Percentiles rank a stretch among this genome's conserved stretches.
Evolutionary conservation across 2,888 invertebrate genomes (phyloP).

Genomic region (Nemotelus pantherinus): DNA sequence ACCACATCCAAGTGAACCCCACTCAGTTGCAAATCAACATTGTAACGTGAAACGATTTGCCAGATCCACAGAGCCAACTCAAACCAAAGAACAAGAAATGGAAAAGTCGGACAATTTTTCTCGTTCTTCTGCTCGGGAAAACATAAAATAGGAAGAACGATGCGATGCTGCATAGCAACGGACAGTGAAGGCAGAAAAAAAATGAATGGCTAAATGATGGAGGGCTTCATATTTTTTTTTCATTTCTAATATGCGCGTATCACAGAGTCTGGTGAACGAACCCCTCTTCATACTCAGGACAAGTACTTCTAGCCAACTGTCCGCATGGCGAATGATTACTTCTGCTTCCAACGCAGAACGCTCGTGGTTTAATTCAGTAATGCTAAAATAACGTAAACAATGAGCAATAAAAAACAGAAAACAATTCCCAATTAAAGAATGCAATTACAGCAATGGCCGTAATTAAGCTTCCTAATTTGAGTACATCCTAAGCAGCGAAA

Average conservation of each 20-base stretch:
- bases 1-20: not conserved
- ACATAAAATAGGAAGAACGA: too few relatives aligned
- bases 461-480: conserved; percentile 52
- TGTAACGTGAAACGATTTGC: conserved; percentile 1
- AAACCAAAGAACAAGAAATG: not conserved
- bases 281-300: too few relatives aligned
- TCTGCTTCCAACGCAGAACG: too few relatives aligned
- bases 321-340: too few relatives aligned
- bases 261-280: too few relatives aligned
- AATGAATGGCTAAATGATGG: conserved; percentile 3
- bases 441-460: conserved; percentile 52
- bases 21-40: not conserved
- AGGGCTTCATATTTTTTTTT: conserved; percentile 5
- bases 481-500: conserved; percentile 50
- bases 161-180: too few relatives aligned
- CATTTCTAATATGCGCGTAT: too few relatives aligned
- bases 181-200: not conserved
- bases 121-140: not conserved
- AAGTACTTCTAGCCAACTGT: too few relatives aligned
- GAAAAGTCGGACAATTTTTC: not conserved
- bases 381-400: conserved; percentile 44
- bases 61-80: not conserved
- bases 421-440: conserved; percentile 52
- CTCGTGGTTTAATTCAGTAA: conserved; percentile 1
- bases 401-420: conserved; percentile 51